phyloP scores from a whole-genome alignment of 2,113 vertebrate species.

The Ia io region DNA sequence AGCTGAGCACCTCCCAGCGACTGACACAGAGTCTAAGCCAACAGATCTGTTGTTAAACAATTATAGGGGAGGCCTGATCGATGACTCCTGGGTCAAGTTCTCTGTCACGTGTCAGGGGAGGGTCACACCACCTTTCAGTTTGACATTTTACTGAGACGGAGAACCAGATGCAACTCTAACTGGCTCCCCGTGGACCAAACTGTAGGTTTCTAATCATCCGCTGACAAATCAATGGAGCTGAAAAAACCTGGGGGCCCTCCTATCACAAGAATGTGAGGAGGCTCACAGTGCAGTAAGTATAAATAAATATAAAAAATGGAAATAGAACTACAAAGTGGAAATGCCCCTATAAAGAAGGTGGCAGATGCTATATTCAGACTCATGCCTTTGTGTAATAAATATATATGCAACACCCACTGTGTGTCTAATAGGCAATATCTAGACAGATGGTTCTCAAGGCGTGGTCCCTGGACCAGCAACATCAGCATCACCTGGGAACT shows the following conservation, averaged over 20 bases:
- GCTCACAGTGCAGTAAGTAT: neutral
- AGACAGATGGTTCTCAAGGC: neutral
- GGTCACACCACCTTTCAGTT: neutral
- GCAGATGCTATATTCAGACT: neutral
- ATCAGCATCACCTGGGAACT: neutral
- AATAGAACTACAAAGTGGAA: neutral
- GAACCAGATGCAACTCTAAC: neutral
- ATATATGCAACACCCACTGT: accelerated
- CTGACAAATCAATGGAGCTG: neutral
- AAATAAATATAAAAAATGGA: neutral
- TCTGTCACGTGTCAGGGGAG: neutral
- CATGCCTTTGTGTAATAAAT: neutral
- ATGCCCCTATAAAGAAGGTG: neutral
- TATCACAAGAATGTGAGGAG: neutral
- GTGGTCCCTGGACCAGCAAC: neutral
- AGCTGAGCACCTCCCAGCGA: too few species aligned
- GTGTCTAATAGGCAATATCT: neutral
- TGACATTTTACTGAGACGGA: neutral
- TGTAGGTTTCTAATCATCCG: neutral
- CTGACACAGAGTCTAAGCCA: neutral
- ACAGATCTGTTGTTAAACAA: neutral
- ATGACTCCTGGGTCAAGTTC: neutral
- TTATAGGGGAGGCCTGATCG: neutral
- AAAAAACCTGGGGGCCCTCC: neutral
- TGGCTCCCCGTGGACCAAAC: neutral